Percentiles rank a stretch among this genome's conserved stretches.
Evolutionary conservation across 2,113 vertebrate species (phyloP).

Genomic region (Gavialis gangeticus): DNA sequence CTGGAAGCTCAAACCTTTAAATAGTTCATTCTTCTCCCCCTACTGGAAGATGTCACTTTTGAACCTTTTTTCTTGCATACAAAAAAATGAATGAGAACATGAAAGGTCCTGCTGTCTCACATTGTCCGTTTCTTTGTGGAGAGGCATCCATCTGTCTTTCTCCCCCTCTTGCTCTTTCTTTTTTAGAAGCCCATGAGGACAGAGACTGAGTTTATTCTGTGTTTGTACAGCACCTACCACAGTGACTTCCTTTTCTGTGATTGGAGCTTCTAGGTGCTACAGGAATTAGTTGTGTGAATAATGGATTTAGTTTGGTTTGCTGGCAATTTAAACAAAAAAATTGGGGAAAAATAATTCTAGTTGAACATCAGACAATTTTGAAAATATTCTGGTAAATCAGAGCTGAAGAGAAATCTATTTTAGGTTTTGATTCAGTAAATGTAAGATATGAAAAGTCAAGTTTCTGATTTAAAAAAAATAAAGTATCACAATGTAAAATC

Average conservation of each 20-base stretch:
- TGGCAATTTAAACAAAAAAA: no score
- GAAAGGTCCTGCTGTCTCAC: not conserved
- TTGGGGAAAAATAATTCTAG: no score
- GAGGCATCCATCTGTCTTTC: not conserved
- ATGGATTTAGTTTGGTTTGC: no score
- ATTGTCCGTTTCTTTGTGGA: accelerated
- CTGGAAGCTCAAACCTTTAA: not conserved
- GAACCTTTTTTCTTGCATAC: not conserved
- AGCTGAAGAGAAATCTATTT: no score
- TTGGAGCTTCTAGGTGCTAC: not conserved
- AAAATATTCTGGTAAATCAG: no score
- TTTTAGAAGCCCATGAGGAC: not conserved
- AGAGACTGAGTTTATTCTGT: not conserved
- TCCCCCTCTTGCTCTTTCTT: not conserved
- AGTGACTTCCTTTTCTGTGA: not conserved
- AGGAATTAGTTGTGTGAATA: no score
- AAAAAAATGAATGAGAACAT: not conserved
- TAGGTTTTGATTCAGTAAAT: not conserved
- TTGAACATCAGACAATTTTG: no score
- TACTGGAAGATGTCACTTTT: not conserved
- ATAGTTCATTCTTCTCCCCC: not conserved
- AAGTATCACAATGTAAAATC: no score
- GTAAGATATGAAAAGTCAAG: not conserved
- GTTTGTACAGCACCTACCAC: not conserved
- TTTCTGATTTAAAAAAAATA: not conserved